Conservation (phyloP, 2,888 invertebrate genomes). For the Cremastobaeus sp. region DNA sequence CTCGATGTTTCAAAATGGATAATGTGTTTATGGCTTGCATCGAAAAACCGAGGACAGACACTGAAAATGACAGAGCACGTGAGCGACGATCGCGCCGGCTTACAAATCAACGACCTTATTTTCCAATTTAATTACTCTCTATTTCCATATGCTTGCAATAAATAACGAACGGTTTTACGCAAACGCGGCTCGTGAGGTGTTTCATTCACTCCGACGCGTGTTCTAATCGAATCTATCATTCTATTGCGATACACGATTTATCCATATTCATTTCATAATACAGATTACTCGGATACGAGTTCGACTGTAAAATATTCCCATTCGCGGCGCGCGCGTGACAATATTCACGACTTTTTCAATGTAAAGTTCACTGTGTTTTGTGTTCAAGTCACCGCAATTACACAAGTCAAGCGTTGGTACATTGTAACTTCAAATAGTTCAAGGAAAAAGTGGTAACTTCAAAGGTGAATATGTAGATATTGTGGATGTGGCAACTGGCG, state of each 20-base stretch:
- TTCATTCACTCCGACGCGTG: conserved; percentile 12
- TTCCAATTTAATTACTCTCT: conserved; percentile 22
- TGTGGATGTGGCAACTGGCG: too few species aligned
- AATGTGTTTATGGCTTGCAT: too few species aligned
- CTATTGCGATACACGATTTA: conserved; percentile 37
- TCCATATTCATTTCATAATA: conserved; percentile 42
- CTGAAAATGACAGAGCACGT: too few species aligned
- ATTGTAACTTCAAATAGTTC: conserved; percentile 26
- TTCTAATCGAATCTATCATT: conserved; percentile 30
- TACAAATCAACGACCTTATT: conserved; percentile 25
- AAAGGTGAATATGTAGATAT: neutral
- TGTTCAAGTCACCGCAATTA: conserved; percentile 18
- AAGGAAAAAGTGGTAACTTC: conserved; percentile 10
- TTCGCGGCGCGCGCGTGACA: neutral
- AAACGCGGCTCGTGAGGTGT: conserved; percentile 21
- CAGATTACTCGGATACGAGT: conserved; percentile 12
- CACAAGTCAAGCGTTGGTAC: conserved; percentile 13
- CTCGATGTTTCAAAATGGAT: conserved; percentile 20
- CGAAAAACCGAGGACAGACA: too few species aligned
- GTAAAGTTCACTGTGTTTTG: conserved; percentile 25
- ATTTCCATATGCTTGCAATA: conserved; percentile 30
- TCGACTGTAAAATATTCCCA: neutral
- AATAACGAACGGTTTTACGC: conserved; percentile 34
- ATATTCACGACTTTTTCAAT: conserved; percentile 2
- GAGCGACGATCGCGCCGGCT: too few species aligned